Conservation (phyloP, 2,797 vertebrate species). For the Chelonia mydas region DNA sequence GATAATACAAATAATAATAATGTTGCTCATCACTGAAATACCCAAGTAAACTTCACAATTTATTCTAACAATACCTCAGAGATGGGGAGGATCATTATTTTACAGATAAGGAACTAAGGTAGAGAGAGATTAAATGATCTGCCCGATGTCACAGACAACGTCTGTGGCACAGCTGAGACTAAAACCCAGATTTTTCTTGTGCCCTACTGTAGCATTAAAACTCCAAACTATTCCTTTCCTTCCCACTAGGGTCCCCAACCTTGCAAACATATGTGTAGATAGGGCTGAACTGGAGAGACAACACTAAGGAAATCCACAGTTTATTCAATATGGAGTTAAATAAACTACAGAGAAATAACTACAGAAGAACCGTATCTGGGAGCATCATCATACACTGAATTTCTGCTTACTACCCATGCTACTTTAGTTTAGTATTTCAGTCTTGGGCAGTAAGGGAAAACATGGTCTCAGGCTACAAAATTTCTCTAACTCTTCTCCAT, state of each 20-base stretch:
- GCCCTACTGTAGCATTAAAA: not conserved
- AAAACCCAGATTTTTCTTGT: not conserved
- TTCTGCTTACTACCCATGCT: no score
- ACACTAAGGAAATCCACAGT: no score
- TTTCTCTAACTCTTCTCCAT: not conserved
- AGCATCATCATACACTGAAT: no score
- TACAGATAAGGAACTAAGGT: not conserved
- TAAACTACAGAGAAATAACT: not conserved
- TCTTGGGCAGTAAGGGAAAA: not conserved
- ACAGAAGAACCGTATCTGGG: not conserved
- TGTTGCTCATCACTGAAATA: no score
- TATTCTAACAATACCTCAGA: no score
- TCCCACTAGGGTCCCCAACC: not conserved
- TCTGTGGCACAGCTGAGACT: rapidly evolving
- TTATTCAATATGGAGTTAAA: no score
- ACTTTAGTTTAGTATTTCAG: not conserved
- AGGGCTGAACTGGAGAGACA: no score
- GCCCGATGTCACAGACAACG: not conserved
- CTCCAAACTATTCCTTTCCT: not conserved
- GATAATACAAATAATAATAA: no score
- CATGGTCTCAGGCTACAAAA: not conserved
- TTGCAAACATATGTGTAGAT: no score
- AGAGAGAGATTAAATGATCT: not conserved
- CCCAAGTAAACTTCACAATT: no score
- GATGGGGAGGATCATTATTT: no score